Evolutionary conservation across 2,113 vertebrate genomes (phyloP), one percentile per base, ranked within the genome.

Genomic region (Procavia capensis): DNA sequence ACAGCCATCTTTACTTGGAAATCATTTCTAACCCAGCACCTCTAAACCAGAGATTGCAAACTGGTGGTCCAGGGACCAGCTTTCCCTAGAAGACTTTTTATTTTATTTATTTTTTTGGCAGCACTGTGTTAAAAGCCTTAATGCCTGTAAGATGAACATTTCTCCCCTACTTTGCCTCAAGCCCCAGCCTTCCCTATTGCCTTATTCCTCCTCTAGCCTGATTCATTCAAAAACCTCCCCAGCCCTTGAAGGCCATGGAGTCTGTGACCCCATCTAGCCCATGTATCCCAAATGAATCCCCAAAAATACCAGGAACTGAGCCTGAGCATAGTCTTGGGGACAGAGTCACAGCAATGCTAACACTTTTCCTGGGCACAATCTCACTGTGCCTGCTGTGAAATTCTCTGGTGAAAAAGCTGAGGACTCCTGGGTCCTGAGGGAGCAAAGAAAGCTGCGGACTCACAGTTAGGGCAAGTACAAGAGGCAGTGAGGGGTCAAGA

Each of bases 401-500:
- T 7, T 4, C 34, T 10, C 24, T n/a, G 2, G 24, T 6, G 72
- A 45, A 27, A 36, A 63, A 34, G 34, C 36, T 11, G 47, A 54
- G 43, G 24, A 6, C 9, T 6, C 22, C 22, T 66, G 90, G 29
- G 29, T 50, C 68, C 87, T 24, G 14, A n/a, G 14, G 16, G 2
- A n/a, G n/a, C 36, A 2, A 11, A 82, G 39, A 27, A 91, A 27
- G 45, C 14, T 0, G 14, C 16, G 34, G n/a, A 5, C 31, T 36
- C 4, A 0, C 1, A 0, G 2, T 7, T n/a, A 5, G 4, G 39
- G 47, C 0, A 0, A 9, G 17, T 11, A 6, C 5, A 1, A 43
- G 36, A 41, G 7, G 1, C 9, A 0, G 25, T 25, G 78, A n/a
- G 17, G 9, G 34, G 5, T 64, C 24, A 1, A 6, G 54, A 47